A percentile compares a stretch with the other conserved stretches of the same genome.
These are phyloP conservation scores for Labeo calbasu DNA, from an alignment of 2,797 vertebrate genomes.

Conservation along the genomic window DNA sequence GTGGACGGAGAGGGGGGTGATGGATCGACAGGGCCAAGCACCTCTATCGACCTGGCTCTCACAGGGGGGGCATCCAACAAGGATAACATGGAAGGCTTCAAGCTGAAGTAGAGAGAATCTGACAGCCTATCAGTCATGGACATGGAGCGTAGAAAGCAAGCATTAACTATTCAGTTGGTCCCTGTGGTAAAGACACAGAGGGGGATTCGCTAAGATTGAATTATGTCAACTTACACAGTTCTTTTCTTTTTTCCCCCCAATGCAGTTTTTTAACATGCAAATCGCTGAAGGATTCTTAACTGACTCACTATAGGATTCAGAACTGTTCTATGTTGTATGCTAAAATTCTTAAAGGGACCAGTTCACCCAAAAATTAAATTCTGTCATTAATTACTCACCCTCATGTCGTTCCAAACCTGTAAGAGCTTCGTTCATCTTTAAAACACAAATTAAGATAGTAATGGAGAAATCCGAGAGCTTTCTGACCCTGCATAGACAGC, in stretches of 20 bases:
- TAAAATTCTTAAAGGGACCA: too few relatives aligned
- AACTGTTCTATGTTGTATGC: background rate
- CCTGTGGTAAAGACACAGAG: constrained; percentile 1
- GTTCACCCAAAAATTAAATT: too few relatives aligned
- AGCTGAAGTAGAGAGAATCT: constrained; percentile 25
- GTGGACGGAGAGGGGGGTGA: constrained; percentile 65
- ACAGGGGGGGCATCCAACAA: constrained; percentile 51
- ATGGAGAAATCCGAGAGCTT: too few relatives aligned
- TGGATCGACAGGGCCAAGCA: constrained; percentile 72
- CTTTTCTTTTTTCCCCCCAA: background rate
- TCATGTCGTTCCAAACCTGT: too few relatives aligned
- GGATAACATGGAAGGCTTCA: constrained; percentile 50
- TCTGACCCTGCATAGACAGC: too few relatives aligned
- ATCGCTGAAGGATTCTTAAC: background rate
- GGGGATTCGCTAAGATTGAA: background rate
- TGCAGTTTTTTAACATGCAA: background rate
- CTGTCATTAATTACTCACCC: too few relatives aligned
- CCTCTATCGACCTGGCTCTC: constrained; percentile 64
- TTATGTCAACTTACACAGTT: background rate
- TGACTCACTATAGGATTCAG: background rate
- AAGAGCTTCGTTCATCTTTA: too few relatives aligned
- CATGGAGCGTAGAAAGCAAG: constrained; percentile 25
- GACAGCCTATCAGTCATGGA: constrained; percentile 44
- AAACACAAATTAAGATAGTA: too few relatives aligned
- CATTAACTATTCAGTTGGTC: constrained; percentile 23